Percentiles rank a stretch among this genome's conserved stretches.
Evolutionary conservation across 92 coral and sea anemone genomes (phyloP).

Genomic region (Nematostella vectensis): DNA sequence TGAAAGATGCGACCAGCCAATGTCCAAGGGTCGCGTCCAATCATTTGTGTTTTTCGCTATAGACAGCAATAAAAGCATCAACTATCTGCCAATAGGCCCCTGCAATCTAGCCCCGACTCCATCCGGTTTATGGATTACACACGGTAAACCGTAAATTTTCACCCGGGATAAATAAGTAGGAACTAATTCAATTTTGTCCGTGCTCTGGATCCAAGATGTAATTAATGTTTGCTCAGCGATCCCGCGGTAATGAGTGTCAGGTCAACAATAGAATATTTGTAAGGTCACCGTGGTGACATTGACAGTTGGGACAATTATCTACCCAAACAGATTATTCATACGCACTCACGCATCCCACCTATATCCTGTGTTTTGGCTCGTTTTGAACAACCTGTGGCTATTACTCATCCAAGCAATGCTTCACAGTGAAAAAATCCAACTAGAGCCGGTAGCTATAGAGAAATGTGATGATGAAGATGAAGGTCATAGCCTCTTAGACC

Average conservation of each 20-base stretch:
- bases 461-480: background rate
- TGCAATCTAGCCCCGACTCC: no score
- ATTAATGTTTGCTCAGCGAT: background rate
- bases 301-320: constrained; percentile 11
- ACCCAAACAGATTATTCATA: constrained; percentile 6
- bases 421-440: background rate
- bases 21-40: no score
- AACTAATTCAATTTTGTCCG: background rate
- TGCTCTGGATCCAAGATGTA: background rate
- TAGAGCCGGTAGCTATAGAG: background rate
- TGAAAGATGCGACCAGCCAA: no score
- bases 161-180: no score
- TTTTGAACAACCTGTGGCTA: background rate
- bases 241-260: background rate
- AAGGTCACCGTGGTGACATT: constrained; percentile 27
- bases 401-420: background rate
- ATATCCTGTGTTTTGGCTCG: background rate
- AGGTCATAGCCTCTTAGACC: background rate
- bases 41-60: no score
- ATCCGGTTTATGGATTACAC: no score
- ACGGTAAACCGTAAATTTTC: no score
- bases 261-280: background rate
- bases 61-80: no score
- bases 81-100: no score
- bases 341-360: background rate